phyloP scores from a whole-genome alignment of 1,140 invertebrate species.

The Drosophila pallidifrons region DNA sequence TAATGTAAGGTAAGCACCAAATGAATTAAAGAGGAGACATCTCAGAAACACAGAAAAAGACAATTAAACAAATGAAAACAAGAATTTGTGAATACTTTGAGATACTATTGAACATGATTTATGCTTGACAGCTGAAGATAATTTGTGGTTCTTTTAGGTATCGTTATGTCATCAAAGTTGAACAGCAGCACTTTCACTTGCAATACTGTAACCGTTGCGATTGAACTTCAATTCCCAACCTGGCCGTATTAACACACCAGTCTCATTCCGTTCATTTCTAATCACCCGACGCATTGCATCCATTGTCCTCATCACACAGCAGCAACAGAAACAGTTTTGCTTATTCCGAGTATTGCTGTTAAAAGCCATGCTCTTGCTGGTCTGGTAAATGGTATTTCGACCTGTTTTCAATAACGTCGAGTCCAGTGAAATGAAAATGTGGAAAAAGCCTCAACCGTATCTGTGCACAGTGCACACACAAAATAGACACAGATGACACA shows the following conservation, averaged over 20 bases:
- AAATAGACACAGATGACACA: conserved; percentile 16
- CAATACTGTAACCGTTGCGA: neutral
- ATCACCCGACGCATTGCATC: conserved; percentile 17
- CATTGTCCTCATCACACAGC: conserved; percentile 1
- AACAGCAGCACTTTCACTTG: neutral
- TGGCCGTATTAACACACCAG: neutral
- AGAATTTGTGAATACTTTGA: no score
- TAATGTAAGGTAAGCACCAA: conserved; percentile 28
- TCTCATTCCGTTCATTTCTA: conserved; percentile 5
- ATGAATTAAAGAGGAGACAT: no score
- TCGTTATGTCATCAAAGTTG: neutral
- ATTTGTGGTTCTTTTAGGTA: neutral
- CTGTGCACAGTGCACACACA: conserved; percentile 41
- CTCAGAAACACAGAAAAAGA: neutral
- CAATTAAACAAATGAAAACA: neutral
- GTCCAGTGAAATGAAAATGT: conserved; percentile 51
- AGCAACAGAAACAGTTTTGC: conserved; percentile 17
- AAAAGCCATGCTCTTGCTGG: conserved; percentile 15
- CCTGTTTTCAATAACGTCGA: conserved; percentile 60
- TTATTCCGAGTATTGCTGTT: conserved; percentile 30
- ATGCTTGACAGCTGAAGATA: no score
- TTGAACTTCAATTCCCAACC: conserved; percentile 15
- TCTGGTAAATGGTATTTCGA: conserved; percentile 33
- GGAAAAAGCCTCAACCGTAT: conserved; percentile 41
- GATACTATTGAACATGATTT: no score